Conservation (phyloP, 2,888 invertebrate species). For the Argyra leucocephala region DNA sequence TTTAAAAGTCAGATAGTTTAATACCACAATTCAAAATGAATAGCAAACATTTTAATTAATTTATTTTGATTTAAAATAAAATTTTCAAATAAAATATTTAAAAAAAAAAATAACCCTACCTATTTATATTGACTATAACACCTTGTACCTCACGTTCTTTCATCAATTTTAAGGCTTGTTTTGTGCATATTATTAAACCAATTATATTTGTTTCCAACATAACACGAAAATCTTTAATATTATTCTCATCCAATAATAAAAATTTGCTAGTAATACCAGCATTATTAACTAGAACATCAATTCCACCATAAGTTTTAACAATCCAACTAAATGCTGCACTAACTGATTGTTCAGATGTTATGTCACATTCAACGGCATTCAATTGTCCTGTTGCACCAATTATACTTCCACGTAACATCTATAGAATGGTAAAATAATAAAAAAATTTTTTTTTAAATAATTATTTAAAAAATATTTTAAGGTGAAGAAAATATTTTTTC, state of each 20-base stretch:
- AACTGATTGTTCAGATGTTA: slow-evolving; percentile 29
- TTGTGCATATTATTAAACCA: slow-evolving; percentile 45
- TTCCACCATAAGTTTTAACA: slow-evolving; percentile 30
- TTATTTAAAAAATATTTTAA: no score
- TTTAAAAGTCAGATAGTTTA: no score
- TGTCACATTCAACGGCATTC: slow-evolving; percentile 31
- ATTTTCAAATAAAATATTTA: no score
- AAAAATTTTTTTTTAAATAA: no score
- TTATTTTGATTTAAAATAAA: no score
- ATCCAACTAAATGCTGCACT: slow-evolving; percentile 29
- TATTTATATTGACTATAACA: slow-evolving; percentile 30
- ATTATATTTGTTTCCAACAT: slow-evolving; percentile 48
- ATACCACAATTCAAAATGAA: no score
- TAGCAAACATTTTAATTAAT: no score
- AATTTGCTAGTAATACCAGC: slow-evolving; percentile 28
- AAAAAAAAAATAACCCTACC: no score
- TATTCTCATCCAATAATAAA: slow-evolving; percentile 29
- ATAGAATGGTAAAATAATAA: slow-evolving; percentile 8
- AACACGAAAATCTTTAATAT: slow-evolving; percentile 37
- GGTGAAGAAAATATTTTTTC: no score
- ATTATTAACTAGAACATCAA: slow-evolving; percentile 30
- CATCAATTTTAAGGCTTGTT: slow-evolving; percentile 47
- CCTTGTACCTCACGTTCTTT: slow-evolving; percentile 44
- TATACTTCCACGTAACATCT: slow-evolving; percentile 27
- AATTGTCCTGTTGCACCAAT: slow-evolving; percentile 29